Base-by-base conservation (phyloP, 2,888 invertebrate species). In the Ornithoptera alexandrae region DNA sequence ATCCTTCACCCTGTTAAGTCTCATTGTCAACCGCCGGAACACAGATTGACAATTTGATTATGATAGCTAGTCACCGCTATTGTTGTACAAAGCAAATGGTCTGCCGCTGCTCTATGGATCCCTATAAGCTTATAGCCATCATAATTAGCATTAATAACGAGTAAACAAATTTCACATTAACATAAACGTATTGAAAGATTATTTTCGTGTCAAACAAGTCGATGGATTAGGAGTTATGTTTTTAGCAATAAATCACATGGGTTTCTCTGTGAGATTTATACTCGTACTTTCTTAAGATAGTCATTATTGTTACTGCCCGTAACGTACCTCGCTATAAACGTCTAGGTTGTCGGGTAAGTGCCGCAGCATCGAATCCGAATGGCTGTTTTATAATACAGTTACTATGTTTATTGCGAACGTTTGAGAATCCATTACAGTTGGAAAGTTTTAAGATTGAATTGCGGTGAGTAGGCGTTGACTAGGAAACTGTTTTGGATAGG, bases 401-500 rank as follows among this genome's bases (percentile, higher is more conserved):
- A 78, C 76, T 72, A 71, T 73, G 78, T 84, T 84, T 84, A 82
- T 80, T 78, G 79, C 78, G 56, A 7, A 17, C 58, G 64, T 70
- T 68, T 64, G 65, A 65, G 53, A 66, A 61, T 67, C 67, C 64
- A 67, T 70, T 78, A 80, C 80, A 78, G 81, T 81, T 85, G 78
- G 84, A 85, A 84, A 86, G 84, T 78, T 74, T 75, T 81, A 81
- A 81, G 79, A 78, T 75, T 77, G 77, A 80, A 82, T 81, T 81
- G 78, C 78, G 72, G 79, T 73, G 72, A 71, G 63, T 56, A 50
- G 18, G 75, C 77, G 84, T 83, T 82, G 85, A 84, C 78, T 81
- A 72, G 71, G 79, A 78, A 80, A 78, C 81, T 30, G 22, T 60
- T 42, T 30, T 30, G 18, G 10, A 58, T 20, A 57, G 53, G 60